Conservation (phyloP, 2,797 vertebrate genomes). For the Atherinosoma microstoma region DNA sequence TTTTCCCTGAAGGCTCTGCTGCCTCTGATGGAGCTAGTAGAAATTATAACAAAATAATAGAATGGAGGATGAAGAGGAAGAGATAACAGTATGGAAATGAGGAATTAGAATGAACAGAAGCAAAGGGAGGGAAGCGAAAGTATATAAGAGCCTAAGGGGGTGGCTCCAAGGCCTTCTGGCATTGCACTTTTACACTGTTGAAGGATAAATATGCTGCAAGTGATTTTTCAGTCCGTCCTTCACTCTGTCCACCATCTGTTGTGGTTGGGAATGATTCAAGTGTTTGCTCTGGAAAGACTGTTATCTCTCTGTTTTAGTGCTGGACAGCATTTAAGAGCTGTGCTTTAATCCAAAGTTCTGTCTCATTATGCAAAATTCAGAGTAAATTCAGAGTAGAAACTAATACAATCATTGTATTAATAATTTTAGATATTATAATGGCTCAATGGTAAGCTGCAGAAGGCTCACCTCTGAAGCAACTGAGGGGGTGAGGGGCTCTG, state of each 20-base stretch:
- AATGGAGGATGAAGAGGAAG: constrained; percentile 25
- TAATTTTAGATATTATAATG: constrained; percentile 13
- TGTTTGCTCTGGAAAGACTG: constrained; percentile 13
- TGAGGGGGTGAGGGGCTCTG: background rate
- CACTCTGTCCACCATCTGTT: constrained; percentile 50
- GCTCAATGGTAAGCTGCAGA: constrained; percentile 3
- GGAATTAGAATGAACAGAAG: constrained; percentile 49
- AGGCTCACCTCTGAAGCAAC: constrained; percentile 5
- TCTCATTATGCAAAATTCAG: constrained; percentile 17
- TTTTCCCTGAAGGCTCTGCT: constrained; percentile 50
- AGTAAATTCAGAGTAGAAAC: constrained; percentile 10
- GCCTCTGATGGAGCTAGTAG: constrained; percentile 32
- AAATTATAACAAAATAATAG: constrained; percentile 45
- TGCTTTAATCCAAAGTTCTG: background rate
- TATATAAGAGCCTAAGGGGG: constrained; percentile 33
- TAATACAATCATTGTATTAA: background rate
- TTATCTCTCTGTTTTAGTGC: background rate
- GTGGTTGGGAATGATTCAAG: constrained; percentile 12
- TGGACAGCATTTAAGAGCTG: background rate
- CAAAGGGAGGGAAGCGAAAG: constrained; percentile 26
- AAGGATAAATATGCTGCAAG: constrained; percentile 47
- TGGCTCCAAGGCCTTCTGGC: constrained; percentile 27
- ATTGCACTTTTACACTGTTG: constrained; percentile 39
- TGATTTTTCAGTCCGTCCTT: constrained; percentile 34
- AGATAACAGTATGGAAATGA: constrained; percentile 42